Conservation (phyloP, 2,888 invertebrate genomes). For the Amblyteles armatorius region DNA sequence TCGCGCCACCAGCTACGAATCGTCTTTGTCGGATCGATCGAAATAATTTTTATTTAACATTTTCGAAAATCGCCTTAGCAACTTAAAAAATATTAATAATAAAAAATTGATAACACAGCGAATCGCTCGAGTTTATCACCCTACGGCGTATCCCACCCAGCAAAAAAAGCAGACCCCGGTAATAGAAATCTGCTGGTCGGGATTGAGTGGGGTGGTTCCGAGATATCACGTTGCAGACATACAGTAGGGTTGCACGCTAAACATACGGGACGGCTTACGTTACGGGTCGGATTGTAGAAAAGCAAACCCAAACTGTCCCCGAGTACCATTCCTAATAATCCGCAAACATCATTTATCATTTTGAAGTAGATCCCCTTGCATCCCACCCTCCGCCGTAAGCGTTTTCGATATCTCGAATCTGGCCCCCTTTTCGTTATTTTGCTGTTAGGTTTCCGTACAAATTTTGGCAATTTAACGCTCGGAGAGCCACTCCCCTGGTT, state of each 20-base stretch:
- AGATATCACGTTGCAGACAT: slow-evolving; percentile 10
- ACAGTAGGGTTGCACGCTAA: slow-evolving; percentile 42
- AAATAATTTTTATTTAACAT: background rate
- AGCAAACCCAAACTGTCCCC: slow-evolving; percentile 74
- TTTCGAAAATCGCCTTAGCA: background rate
- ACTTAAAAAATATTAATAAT: background rate
- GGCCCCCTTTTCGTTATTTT: slow-evolving; percentile 2
- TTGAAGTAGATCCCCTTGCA: slow-evolving; percentile 59
- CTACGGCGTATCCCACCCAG: background rate
- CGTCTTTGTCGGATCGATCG: background rate
- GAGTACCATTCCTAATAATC: slow-evolving; percentile 77
- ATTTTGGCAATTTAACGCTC: slow-evolving; percentile 18
- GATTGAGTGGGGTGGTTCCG: slow-evolving; percentile 15
- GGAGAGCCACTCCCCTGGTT: background rate
- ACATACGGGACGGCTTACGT: slow-evolving; percentile 72
- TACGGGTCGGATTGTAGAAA: slow-evolving; percentile 74
- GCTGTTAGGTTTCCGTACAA: background rate
- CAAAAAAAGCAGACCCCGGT: background rate
- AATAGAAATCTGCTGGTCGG: slow-evolving; percentile 57
- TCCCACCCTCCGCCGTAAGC: background rate
- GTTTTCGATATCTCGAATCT: slow-evolving; percentile 5
- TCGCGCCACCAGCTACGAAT: background rate
- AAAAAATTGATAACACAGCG: background rate
- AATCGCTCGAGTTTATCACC: slow-evolving; percentile 16
- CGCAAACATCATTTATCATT: slow-evolving; percentile 83